Base-by-base conservation (phyloP, 2,113 vertebrate genomes). In the Myanophis thanlyinensis region DNA sequence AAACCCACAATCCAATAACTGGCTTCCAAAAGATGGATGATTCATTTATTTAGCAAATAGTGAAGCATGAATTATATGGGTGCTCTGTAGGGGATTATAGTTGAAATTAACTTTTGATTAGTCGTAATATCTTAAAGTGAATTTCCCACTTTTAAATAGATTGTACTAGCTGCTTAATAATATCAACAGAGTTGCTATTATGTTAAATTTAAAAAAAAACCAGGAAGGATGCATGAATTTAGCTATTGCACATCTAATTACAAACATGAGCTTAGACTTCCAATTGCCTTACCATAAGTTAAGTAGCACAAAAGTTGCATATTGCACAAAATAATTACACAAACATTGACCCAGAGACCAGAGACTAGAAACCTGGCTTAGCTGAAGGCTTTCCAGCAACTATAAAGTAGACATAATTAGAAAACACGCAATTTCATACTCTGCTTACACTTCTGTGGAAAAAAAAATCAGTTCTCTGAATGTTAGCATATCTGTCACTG, bases 1-100 rank as follows among this genome's bases (percentile, higher is more conserved):
- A 91, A 94, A 96, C 86, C 89, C 59, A 91, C 87, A 96, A 94
- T 2, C 59, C 9, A 94, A 94, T 92, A 95, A 91, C 44, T 80
- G 35, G 49, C 51, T 94, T 95, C 52, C 93, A 93, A 96, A 95
- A 91, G 48, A 94, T 85, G 89, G 49, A 92, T 7, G 52, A 59
- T 86, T 84, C 0, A 91, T 93, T 94, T 93, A 94, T 91, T 92
- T 89, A 88, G 56, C 93, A 91, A 95, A 67, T 89, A 95, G 35
- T 94, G 91, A 85, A 46, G 47, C 5, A 49, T 92, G 44, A 93
- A 0, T 20, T 85, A 85, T 30, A 12, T 35, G 91, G 87, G 88
- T 0, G 1, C 85, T 94, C 91, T 95, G 91, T 53, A 53, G 52
- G 92, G 90, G 93, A 95, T 94, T 51, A 73, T 67, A 95, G 94